Conservation (phyloP, 2,888 invertebrate genomes). For the Antitype chi region DNA sequence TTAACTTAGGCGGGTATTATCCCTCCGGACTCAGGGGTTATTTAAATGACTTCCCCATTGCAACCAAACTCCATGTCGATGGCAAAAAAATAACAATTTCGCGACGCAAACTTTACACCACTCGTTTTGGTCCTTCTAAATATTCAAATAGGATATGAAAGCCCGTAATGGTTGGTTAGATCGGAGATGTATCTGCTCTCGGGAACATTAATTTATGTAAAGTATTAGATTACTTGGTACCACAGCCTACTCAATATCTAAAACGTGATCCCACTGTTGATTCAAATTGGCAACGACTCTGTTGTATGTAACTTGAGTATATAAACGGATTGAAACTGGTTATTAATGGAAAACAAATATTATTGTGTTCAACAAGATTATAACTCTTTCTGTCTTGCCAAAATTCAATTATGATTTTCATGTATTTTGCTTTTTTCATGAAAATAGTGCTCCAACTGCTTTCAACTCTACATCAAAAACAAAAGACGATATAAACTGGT, state of each 20-base stretch:
- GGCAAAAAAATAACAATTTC: constrained; percentile 77
- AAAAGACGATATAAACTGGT: background rate
- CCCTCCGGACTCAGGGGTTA: constrained; percentile 72
- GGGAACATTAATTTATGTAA: constrained; percentile 85
- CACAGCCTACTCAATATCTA: constrained; percentile 77
- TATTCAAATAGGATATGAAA: constrained; percentile 86
- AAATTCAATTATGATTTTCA: background rate
- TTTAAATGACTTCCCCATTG: constrained; percentile 72
- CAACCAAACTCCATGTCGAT: constrained; percentile 65
- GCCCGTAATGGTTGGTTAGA: constrained; percentile 86
- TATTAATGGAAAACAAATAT: constrained; percentile 31
- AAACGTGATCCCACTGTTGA: constrained; percentile 86
- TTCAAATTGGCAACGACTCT: constrained; percentile 78
- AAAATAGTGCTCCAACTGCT: background rate
- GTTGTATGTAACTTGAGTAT: constrained; percentile 65
- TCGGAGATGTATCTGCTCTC: constrained; percentile 78
- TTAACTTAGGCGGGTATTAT: constrained; percentile 70
- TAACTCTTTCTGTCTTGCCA: background rate
- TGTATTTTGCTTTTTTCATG: background rate
- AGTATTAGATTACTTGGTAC: constrained; percentile 83
- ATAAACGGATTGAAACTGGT: constrained; percentile 53
- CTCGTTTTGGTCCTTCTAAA: constrained; percentile 81
- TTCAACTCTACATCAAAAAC: background rate
- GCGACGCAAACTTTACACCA: constrained; percentile 72
- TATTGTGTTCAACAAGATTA: constrained; percentile 5